Evolutionary conservation across 2,797 vertebrate species (phyloP), one percentile per base, ranked within the genome.

Genomic region (Sebastes kiyomatsui): DNA sequence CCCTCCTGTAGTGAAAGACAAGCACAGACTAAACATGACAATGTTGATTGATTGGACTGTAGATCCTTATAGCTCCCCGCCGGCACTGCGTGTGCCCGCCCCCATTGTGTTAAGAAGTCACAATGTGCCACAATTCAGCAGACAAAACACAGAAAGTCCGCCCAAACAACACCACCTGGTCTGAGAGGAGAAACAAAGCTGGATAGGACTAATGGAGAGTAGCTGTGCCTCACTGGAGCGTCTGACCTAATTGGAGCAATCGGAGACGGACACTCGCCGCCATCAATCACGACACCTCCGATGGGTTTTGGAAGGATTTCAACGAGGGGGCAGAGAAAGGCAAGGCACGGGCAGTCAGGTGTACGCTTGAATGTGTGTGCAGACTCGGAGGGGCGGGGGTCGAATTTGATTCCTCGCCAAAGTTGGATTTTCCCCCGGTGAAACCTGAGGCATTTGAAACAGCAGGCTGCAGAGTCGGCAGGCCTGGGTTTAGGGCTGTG

Each of bases 391-490:
- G 38, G 12, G 10, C 22, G 66, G 73, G 80, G 62, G 81, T 60
- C 22, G 35, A 64, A 80, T 83, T 83, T 88, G 84, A 93, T 56
- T 46, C 59, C 10, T 58, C 71, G 86, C 82, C 80, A 92, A 72
- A 81, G 74, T 35, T 62, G 71, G 80, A 91, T 86, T 93, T 88
- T 85, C 80, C 78, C 28, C 11, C 66, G 80, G 74, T 93, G 89
- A 94, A 96, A 94, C 82, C 66, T 42, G 84, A 95, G 80, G 83
- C 86, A 46, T 88, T 79, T 89, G 85, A 85, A 94, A 86, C 82
- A 82, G 82, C 88, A 88, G 86, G 88, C 90, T 74, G 80, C 79
- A 59, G 84, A 88, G 83, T 88, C 77, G 72, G 77, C 84, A 89
- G 85, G 84, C 74, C 84, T 67, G 67, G 77, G 49, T 90, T 85